Evolutionary conservation across 2,888 invertebrate species (phyloP), one percentile per base, ranked within the genome.

Genomic region (Agrochola lychnidis): DNA sequence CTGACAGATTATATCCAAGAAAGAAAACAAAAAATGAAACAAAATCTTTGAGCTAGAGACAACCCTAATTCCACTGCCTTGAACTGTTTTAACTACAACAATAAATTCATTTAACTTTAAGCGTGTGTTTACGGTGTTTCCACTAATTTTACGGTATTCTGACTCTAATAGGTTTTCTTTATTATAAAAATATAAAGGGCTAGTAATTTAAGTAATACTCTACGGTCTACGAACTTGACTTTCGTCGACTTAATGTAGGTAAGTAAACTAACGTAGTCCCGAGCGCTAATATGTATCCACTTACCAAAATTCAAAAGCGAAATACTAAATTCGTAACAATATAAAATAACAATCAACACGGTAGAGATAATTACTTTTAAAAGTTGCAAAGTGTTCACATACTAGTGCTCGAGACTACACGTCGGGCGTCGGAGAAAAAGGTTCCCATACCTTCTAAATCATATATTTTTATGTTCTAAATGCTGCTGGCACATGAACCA

Each of bases 41-140:
- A 10, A 1, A 10, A 40, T 36, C 6, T 51, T 53, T 0, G 42
- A 22, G 19, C 3, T 71, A 30, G 25, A 45, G 59, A 19, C 73
- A 85, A 77, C 85, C 85, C 84, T 86, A 73, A 62, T 40, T 51
- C n/a, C 12, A 12, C 56, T 51, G 53, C 87, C 84, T 82, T 82
- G 79, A 87, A 76, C 77, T 73, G 62, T 59, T 84, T 62, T 16
- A 67, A 66, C 63, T 72, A n/a, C 72, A 82, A 73, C 77, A 79
- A 80, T 69, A 74, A 64, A 82, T 82, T 79, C 16, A 64, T 76
- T 83, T 51, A 79, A 73, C 56, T 68, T 30, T 45, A 53, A 36
- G n/a, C 53, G 45, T 40, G 69, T 68, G 79, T 83, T 79, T 68
- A 62, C 62, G 66, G 51, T 76, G 81, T 86, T 76, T 70, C 57